Evolutionary conservation across 1,140 invertebrate species (phyloP).

Genomic region (Anastrepha ludens): DNA sequence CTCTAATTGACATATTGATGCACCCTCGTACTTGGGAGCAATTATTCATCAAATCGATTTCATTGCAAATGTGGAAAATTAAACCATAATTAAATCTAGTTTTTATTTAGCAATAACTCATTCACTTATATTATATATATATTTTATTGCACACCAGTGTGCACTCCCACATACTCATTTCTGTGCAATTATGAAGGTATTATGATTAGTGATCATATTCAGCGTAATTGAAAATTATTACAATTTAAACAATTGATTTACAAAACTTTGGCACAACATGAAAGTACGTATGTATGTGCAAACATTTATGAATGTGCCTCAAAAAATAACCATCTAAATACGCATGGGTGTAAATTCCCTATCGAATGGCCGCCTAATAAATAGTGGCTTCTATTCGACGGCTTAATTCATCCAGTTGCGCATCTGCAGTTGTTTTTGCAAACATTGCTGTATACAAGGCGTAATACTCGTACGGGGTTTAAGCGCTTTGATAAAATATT

Average conservation of each 20-base stretch:
- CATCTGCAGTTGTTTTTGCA: background rate
- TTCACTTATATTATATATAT: too few relatives aligned
- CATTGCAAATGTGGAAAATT: background rate
- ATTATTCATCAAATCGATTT: background rate
- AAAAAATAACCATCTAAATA: background rate
- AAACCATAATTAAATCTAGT: background rate
- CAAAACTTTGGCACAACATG: too few relatives aligned
- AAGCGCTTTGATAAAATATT: conserved; percentile 2
- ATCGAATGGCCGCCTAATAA: background rate
- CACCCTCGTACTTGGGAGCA: background rate
- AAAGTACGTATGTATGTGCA: background rate
- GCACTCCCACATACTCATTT: background rate
- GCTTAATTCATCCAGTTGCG: conserved; percentile 7
- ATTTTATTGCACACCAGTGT: background rate
- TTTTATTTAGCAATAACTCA: conserved; percentile 6
- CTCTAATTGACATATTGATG: too few relatives aligned
- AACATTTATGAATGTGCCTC: background rate
- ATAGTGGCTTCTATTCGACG: background rate
- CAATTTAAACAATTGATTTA: background rate
- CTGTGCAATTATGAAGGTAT: conserved; percentile 2
- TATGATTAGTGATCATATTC: conserved; percentile 29
- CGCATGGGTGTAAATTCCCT: background rate
- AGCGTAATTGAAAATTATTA: conserved; percentile 35
- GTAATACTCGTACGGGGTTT: background rate
- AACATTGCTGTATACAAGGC: background rate